Conservation (phyloP, 1,140 invertebrate genomes). For the Gryon sp. region DNA sequence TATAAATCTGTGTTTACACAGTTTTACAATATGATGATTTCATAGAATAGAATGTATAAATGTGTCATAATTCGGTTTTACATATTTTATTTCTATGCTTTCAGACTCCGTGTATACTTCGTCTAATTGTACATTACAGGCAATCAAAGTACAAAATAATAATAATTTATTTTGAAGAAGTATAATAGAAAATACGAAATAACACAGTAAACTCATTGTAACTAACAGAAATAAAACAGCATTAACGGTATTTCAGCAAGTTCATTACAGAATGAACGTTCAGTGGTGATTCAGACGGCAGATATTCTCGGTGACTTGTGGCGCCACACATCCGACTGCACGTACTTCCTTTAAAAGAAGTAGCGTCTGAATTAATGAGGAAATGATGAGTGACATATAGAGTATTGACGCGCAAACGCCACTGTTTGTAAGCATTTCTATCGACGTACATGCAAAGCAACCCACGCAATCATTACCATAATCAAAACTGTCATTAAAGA, state of each 20-base stretch:
- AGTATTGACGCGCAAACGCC: constrained; percentile 24
- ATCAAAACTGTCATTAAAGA: constrained; percentile 41
- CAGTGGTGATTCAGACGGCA: constrained; percentile 69
- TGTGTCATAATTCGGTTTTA: no score
- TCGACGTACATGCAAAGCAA: constrained; percentile 42
- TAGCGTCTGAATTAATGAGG: constrained; percentile 66
- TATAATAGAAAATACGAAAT: no score
- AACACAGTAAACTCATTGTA: no score
- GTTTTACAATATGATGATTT: no score
- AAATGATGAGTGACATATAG: constrained; percentile 67
- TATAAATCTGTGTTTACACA: no score
- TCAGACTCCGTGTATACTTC: no score
- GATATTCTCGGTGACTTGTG: constrained; percentile 70
- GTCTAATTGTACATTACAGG: no score
- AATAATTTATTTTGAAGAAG: no score
- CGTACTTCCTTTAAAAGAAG: constrained; percentile 68
- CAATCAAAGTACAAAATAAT: no score
- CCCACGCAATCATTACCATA: constrained; percentile 57
- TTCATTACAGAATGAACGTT: constrained; percentile 11
- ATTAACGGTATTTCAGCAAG: constrained; percentile 42
- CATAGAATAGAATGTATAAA: no score
- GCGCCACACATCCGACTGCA: constrained; percentile 71
- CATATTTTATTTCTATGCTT: no score
- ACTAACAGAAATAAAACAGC: constrained; percentile 13
- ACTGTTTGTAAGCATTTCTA: constrained; percentile 17